Conservation (phyloP, 2,797 vertebrate genomes). For the Syndactyla subalaris region DNA sequence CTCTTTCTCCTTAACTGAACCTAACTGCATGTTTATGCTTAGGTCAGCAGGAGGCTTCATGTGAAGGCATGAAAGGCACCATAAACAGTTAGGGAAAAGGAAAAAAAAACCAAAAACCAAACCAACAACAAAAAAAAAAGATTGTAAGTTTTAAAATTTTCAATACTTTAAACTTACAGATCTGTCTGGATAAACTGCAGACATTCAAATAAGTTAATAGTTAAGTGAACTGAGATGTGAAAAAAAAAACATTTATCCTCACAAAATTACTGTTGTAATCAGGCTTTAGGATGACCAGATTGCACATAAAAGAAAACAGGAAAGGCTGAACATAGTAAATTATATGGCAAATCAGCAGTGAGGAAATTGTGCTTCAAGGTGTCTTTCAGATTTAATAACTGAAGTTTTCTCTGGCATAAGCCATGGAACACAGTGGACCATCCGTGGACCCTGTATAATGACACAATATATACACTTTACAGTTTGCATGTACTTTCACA, state of each 20-base stretch:
- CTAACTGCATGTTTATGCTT: conserved; percentile 45
- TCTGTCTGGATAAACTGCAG: conserved; percentile 67
- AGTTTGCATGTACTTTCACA: conserved; percentile 76
- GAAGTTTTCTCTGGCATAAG: conserved; percentile 58
- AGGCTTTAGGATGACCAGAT: conserved; percentile 20
- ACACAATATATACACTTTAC: conserved; percentile 78
- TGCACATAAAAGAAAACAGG: conserved; percentile 22
- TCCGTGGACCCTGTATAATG: conserved; percentile 34
- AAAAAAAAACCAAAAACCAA: conserved; percentile 25
- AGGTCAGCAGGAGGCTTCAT: conserved; percentile 52
- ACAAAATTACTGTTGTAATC: conserved; percentile 52
- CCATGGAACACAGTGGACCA: conserved; percentile 70
- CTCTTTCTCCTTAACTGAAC: conserved; percentile 23
- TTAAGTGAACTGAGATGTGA: conserved; percentile 60
- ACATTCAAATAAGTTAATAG: conserved; percentile 65
- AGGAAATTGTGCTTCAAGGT: conserved; percentile 79
- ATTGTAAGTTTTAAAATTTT: conserved; percentile 49
- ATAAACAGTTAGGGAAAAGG: conserved; percentile 74
- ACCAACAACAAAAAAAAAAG: not conserved
- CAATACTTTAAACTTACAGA: conserved; percentile 57
- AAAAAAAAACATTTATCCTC: conserved; percentile 36
- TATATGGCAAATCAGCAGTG: conserved; percentile 48
- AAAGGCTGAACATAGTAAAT: conserved; percentile 36
- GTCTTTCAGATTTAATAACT: conserved; percentile 66
- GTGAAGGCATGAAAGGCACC: conserved; percentile 85